These are phyloP conservation scores for Dyspetes luteomarginatus DNA, from an alignment of 2,888 invertebrate species.

Conservation along the genomic window DNA sequence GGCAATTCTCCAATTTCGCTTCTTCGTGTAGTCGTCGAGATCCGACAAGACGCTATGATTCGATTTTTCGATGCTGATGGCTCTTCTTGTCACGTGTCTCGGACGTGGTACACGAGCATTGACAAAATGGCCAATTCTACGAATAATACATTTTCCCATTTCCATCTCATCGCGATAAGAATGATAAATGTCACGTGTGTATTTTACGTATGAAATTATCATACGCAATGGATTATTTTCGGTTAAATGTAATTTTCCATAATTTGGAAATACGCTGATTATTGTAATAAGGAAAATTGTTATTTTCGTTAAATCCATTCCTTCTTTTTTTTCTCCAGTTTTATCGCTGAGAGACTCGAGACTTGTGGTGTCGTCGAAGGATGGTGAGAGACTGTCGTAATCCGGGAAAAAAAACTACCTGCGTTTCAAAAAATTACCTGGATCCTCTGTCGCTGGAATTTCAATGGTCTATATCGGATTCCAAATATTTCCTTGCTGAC, in stretches of 20 bases:
- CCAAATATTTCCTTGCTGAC: neutral
- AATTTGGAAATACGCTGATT: neutral
- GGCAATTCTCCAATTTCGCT: constrained; percentile 7
- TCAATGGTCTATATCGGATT: neutral
- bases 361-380: constrained; percentile 3
- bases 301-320: neutral
- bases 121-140: constrained; percentile 32
- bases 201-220: constrained; percentile 54
- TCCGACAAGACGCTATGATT: neutral
- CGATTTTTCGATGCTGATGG: neutral
- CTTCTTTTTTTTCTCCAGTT: too few species aligned
- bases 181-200: constrained; percentile 68
- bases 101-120: neutral
- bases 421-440: constrained; percentile 18
- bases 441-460: neutral
- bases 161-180: constrained; percentile 68
- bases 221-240: neutral
- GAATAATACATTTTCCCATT: constrained; percentile 68
- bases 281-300: neutral
- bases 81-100: neutral
- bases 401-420: neutral
- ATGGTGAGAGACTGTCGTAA: neutral
- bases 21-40: neutral
- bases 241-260: neutral
- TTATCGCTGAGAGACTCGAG: neutral